Evolutionary conservation across 2,888 invertebrate genomes (phyloP), one percentile per base, ranked within the genome.

Genomic region (Homarus gammarus): DNA sequence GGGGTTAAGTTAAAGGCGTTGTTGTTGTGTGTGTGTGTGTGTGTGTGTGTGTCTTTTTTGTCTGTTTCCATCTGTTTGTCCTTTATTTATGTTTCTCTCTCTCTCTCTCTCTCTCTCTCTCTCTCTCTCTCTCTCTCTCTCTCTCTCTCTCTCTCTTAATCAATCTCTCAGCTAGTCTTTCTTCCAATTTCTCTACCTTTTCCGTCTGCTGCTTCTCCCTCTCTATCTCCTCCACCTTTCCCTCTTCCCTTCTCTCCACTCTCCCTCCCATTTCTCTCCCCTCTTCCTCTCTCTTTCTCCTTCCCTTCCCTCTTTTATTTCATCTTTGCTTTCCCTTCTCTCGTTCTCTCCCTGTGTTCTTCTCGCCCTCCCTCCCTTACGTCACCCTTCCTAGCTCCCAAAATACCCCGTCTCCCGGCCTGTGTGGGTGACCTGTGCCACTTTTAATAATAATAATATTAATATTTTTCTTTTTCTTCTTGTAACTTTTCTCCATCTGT

Each of bases 251-350:
- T n/a, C n/a, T n/a, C n/a, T n/a, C n/a, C n/a, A n/a, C n/a, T n/a
- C n/a, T n/a, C n/a, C n/a, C n/a, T n/a, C n/a, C n/a, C n/a, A n/a
- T n/a, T n/a, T n/a, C n/a, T n/a, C n/a, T n/a, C n/a, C n/a, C n/a
- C n/a, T n/a, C 78, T 78, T n/a, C n/a, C n/a, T n/a, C 78, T 78
- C 49, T 78, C 78, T 51, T n/a, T 56, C 78, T 78, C 64, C 18
- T 22, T 64, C 64, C 18, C 64, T 64, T 22, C 18, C 64, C 18
- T 27, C 31, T 27, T 18, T 27, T 18, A 6, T 18, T 27, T 18
- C 22, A 5, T 64, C 64, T 64, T 22, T 64, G 8, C 18, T 22
- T n/a, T 2, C n/a, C 64, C 64, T 22, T 18, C 22, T 64, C 64
- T 64, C 31, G 5, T 64, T 64, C 64, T 64, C 64, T 68, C 64